Conservation (phyloP, 2,113 vertebrate genomes). For the Orientallactaga bullata region DNA sequence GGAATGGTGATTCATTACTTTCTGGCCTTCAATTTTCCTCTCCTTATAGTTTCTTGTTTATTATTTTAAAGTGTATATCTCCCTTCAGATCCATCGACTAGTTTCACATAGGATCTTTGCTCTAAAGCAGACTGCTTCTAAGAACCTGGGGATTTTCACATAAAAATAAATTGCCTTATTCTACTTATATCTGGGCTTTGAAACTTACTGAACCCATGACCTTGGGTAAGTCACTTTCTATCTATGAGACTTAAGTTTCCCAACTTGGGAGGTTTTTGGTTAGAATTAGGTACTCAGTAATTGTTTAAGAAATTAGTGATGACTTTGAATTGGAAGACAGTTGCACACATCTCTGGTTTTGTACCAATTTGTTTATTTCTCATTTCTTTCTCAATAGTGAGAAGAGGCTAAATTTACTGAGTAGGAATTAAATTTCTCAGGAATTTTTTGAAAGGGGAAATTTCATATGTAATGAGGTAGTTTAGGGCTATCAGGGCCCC, state of each 20-base stretch:
- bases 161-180: slow-evolving; percentile 36
- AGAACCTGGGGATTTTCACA: slow-evolving; percentile 42
- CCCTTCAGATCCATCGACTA: slow-evolving; percentile 64
- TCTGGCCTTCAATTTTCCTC: slow-evolving; percentile 79
- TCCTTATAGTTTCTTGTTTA: slow-evolving; percentile 70
- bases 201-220: not conserved
- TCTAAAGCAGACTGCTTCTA: slow-evolving; percentile 50
- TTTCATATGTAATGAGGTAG: not conserved
- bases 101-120: not conserved
- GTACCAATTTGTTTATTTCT: not conserved
- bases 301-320: not conserved
- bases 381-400: not conserved
- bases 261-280: not conserved
- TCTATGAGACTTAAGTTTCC: slow-evolving; percentile 23
- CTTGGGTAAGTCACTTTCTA: not conserved
- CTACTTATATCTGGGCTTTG: not conserved
- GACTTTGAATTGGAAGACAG: not conserved
- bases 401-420: not conserved
- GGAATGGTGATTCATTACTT: slow-evolving; percentile 83
- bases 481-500: no score
- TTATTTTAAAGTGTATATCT: slow-evolving; percentile 62
- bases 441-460: not conserved
- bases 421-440: not conserved
- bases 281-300: not conserved
- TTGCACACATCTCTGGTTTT: not conserved